A percentile compares a stretch with the other conserved stretches of the same genome.
Evolutionary conservation across 2,797 vertebrate genomes (phyloP).

Genomic region (Mormyrops boulengeri): DNA sequence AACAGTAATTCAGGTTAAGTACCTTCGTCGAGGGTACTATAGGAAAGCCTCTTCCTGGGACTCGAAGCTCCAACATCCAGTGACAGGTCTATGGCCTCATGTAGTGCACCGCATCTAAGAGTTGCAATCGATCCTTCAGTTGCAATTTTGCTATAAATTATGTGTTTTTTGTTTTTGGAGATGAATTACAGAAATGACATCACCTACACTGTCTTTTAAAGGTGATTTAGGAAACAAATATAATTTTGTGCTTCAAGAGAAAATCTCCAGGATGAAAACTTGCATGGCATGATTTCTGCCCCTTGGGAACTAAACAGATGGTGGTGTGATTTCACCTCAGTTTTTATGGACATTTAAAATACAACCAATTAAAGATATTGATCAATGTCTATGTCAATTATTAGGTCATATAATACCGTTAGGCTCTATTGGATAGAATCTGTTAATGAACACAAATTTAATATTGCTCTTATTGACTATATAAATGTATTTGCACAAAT

Average conservation of each 20-base stretch:
- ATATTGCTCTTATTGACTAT: not conserved
- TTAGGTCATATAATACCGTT: not conserved
- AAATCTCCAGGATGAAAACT: not conserved
- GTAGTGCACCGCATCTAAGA: not conserved
- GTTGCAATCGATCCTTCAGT: not conserved
- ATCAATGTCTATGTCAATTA: not conserved
- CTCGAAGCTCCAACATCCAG: not conserved
- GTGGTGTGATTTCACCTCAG: not conserved
- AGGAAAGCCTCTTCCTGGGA: not conserved
- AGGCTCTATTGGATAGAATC: not conserved
- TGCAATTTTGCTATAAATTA: not conserved
- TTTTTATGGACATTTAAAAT: not conserved
- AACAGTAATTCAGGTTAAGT: not conserved
- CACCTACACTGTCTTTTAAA: not conserved
- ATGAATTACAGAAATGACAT: not conserved
- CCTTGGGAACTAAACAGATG: not conserved
- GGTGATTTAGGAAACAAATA: not conserved
- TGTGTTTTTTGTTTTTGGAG: not conserved
- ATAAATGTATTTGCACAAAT: not conserved
- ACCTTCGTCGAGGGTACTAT: not conserved
- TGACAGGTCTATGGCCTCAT: not conserved
- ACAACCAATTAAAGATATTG: not conserved
- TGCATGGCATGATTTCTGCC: not conserved
- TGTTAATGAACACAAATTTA: not conserved
- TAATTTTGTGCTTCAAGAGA: not conserved